A percentile compares a stretch with the other conserved stretches of the same genome.
These are phyloP conservation scores for Axis porcinus DNA, from an alignment of 2,113 vertebrate species.

Conservation along the genomic window DNA sequence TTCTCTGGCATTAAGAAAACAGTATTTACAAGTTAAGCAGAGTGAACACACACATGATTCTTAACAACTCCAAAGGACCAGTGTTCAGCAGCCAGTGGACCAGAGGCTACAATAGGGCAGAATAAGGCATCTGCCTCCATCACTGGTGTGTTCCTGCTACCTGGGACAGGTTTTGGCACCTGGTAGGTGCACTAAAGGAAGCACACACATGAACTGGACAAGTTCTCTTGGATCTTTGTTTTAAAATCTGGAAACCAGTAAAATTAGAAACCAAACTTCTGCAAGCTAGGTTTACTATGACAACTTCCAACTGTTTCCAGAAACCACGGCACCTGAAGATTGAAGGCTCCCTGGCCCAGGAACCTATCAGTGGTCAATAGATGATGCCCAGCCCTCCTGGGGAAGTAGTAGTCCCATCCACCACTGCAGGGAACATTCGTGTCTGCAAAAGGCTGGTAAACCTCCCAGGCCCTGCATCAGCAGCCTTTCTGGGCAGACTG, in stretches of 20 bases:
- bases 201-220: neutral
- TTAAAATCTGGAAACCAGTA: neutral
- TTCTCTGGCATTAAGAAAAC: constrained; percentile 29
- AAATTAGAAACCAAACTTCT: neutral
- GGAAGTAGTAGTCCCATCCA: neutral
- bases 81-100: neutral
- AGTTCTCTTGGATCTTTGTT: neutral
- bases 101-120: neutral
- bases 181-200: neutral
- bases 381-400: neutral
- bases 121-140: neutral
- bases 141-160: neutral
- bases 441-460: neutral
- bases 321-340: neutral
- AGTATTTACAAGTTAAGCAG: constrained; percentile 22
- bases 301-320: neutral
- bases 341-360: neutral
- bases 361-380: neutral
- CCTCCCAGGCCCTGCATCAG: neutral
- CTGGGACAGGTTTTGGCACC: neutral
- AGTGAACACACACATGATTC: neutral
- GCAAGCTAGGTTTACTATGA: neutral
- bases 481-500: neutral
- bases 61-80: neutral
- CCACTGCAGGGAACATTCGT: neutral